These are phyloP conservation scores for Clunio marinus DNA, from an alignment of 2,888 invertebrate species.

Conservation along the genomic window DNA sequence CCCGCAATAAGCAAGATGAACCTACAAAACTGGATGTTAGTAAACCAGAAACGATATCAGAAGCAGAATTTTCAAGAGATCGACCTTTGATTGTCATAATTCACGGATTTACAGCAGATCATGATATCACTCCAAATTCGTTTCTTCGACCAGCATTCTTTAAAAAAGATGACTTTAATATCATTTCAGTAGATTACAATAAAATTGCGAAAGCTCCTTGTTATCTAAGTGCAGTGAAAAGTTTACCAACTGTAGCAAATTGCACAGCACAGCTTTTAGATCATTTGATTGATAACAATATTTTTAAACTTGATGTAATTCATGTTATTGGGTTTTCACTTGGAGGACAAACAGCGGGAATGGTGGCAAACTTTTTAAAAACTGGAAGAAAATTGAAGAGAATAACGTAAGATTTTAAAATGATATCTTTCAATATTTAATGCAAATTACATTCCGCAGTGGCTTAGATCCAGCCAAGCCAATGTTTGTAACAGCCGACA, in stretches of 20 bases:
- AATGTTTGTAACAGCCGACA: constrained; percentile 54
- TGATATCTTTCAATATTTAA: too few species aligned
- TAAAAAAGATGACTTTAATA: constrained; percentile 56
- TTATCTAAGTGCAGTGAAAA: constrained; percentile 57
- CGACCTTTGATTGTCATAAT: constrained; percentile 57
- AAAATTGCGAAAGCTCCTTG: constrained; percentile 58
- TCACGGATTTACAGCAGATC: constrained; percentile 62
- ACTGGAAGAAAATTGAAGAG: constrained; percentile 51
- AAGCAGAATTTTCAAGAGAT: constrained; percentile 41
- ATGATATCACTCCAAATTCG: constrained; percentile 57
- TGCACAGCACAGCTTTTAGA: constrained; percentile 60
- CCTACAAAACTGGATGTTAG: constrained; percentile 53
- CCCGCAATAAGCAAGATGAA: constrained; percentile 47
- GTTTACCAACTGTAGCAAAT: constrained; percentile 58
- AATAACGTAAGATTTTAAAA: too few species aligned
- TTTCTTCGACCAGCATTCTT: constrained; percentile 60
- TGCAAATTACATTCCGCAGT: too few species aligned
- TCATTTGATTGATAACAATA: constrained; percentile 50
- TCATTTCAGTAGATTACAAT: constrained; percentile 61
- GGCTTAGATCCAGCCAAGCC: constrained; percentile 66
- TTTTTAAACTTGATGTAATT: constrained; percentile 52
- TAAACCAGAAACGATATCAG: constrained; percentile 48
- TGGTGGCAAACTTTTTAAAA: constrained; percentile 52
- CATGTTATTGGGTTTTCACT: constrained; percentile 64
- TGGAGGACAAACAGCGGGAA: constrained; percentile 60